Percentiles rank a stretch among this genome's conserved stretches.
phyloP scores from a whole-genome alignment of 1,140 invertebrate species.

The Eufriesea mexicana region DNA sequence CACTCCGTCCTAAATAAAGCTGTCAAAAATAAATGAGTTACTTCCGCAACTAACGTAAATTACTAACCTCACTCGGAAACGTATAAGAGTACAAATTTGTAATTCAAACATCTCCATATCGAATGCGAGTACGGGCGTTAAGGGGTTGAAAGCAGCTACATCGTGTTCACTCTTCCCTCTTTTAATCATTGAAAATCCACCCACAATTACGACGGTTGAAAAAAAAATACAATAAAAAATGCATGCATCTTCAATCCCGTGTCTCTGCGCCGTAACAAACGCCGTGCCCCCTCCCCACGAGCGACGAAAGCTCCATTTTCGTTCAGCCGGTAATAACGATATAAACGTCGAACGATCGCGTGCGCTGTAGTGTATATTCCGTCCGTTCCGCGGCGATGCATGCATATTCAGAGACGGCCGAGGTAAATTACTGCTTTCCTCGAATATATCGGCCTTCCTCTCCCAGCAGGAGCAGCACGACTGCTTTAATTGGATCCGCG shows the following conservation, averaged over 20 bases:
- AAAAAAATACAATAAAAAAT: too few species aligned
- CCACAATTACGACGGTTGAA: neutral
- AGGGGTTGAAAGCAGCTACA: neutral
- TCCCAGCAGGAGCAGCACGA: neutral
- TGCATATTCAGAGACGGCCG: conserved; percentile 6
- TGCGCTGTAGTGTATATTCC: neutral
- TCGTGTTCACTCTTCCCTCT: too few species aligned
- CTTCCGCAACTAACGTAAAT: neutral
- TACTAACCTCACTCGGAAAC: neutral
- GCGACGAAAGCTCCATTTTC: neutral
- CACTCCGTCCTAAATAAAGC: neutral
- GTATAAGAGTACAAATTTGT: neutral
- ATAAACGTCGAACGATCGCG: conserved; percentile 30
- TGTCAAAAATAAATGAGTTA: neutral
- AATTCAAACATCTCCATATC: neutral
- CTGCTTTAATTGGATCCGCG: conserved; percentile 45
- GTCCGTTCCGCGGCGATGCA: conserved; percentile 5
- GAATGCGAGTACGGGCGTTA: neutral
- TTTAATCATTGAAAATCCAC: conserved; percentile 5
- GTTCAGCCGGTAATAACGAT: neutral
- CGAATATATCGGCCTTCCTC: conserved; percentile 21
- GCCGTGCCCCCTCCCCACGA: neutral
- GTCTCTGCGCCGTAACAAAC: neutral
- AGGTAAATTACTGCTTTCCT: conserved; percentile 44
- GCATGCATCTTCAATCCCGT: neutral